Base-by-base conservation (phyloP, 2,888 invertebrate species). In the Zaprionus bogoriensis region DNA sequence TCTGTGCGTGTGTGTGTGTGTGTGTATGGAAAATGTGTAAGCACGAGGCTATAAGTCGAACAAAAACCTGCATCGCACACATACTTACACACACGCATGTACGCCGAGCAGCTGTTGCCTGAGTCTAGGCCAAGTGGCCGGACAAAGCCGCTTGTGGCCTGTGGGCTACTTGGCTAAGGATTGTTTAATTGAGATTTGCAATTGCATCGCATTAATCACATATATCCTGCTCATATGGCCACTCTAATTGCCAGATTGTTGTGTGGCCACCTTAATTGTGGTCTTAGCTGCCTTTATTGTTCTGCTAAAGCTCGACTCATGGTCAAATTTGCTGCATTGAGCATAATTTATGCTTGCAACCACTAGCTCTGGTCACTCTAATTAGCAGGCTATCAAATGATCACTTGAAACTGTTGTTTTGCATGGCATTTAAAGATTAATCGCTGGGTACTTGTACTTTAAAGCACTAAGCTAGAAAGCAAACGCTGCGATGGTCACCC, bases 81-180 rank as follows among this genome's bases (percentile, higher is more conserved):
- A 12, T n/a, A 39, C 5, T 4, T 20, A 36, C 12, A 25, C 22
- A 48, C 7, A 25, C 25, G n/a, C 20, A 14, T 42, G 27, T 22
- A 50, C 28, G 4, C 45, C 3, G 22, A 28, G 28, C 47, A 67
- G 30, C 44, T 39, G 41, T 41, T 23, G 22, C 41, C 6, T 22
- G n/a, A 53, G 53, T 27, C 27, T 69, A 50, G 74, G 74, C 70
- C 74, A 70, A 54, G 12, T 69, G 51, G 51, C 42, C 74, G 57
- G 28, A 12, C n/a, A n/a, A 55, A 69, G 27, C 51, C 74, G 64
- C 70, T 63, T 53, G 27, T 17, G 36, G 9, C 14, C 41, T 53
- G 27, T 17, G 36, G 9, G 12, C 41, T 25, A n/a, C 12, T 23
- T 20, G 36, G 44, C 22, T 39, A 67, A 52, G 46, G 20, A 19